Conservation (phyloP, 2,113 vertebrate genomes). For the Pteruthius melanotis region DNA sequence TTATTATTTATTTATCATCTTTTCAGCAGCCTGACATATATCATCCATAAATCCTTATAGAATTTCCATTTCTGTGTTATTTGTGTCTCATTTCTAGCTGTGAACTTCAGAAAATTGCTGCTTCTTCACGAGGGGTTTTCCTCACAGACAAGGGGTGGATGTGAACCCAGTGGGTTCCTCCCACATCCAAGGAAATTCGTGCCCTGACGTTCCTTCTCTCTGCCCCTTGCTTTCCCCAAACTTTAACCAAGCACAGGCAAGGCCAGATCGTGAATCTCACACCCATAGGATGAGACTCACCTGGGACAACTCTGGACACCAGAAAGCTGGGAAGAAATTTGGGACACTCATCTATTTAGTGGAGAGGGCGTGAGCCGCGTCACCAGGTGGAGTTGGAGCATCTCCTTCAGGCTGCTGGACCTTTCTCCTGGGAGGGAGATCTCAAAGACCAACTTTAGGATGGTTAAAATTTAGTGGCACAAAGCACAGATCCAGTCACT, state of each 20-base stretch:
- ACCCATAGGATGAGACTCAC: not conserved
- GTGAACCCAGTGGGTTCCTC: not conserved
- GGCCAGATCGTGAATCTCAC: not conserved
- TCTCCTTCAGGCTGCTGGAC: not conserved
- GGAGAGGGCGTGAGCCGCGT: rapidly evolving
- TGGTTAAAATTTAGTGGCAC: not conserved
- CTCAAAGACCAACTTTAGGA: not conserved
- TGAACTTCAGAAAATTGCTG: not conserved
- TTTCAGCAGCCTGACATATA: not conserved
- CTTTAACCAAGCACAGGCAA: not conserved
- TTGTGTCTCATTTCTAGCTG: not conserved
- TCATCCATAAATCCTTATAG: not conserved
- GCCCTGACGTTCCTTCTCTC: not conserved
- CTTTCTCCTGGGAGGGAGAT: not conserved
- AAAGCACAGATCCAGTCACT: not conserved
- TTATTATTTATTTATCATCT: not conserved
- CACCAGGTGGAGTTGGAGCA: not conserved
- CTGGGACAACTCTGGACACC: not conserved
- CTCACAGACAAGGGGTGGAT: rapidly evolving
- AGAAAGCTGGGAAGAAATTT: not conserved
- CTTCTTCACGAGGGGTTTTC: rapidly evolving
- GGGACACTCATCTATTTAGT: not conserved
- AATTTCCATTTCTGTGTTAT: not conserved
- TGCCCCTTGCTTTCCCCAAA: not conserved
- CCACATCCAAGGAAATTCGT: not conserved